Conservation (phyloP, 2,888 invertebrate genomes). For the Hypselothyrea guttata region DNA sequence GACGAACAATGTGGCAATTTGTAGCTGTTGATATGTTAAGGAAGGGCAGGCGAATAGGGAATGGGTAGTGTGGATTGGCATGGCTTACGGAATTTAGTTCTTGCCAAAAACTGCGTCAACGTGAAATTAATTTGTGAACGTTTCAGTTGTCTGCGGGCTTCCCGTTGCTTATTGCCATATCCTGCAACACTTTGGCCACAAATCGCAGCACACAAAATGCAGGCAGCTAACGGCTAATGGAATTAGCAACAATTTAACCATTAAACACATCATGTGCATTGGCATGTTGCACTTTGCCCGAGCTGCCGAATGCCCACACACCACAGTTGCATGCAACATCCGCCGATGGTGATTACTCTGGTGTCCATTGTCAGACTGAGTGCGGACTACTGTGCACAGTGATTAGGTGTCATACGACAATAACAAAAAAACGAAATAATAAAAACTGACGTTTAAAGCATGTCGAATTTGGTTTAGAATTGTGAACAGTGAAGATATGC, state of each 20-base stretch:
- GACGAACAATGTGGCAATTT: slow-evolving; percentile 69
- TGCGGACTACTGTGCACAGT: no score
- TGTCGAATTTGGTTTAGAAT: no score
- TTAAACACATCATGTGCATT: slow-evolving; percentile 76
- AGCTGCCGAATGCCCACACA: slow-evolving; percentile 5
- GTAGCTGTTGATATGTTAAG: slow-evolving; percentile 19
- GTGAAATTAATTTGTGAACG: slow-evolving; percentile 70
- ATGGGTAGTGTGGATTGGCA: no score
- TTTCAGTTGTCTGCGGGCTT: slow-evolving; percentile 56
- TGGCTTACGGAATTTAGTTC: slow-evolving; percentile 40
- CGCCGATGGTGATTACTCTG: slow-evolving; percentile 34
- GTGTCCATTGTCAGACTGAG: slow-evolving; percentile 15
- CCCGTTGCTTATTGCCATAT: slow-evolving; percentile 26
- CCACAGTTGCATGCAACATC: slow-evolving; percentile 22
- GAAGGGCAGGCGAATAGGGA: background rate
- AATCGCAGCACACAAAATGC: slow-evolving; percentile 47
- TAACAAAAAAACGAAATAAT: no score
- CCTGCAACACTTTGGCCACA: slow-evolving; percentile 71
- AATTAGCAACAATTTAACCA: slow-evolving; percentile 78
- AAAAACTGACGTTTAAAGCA: no score
- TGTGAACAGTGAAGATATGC: no score
- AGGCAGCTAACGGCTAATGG: slow-evolving; percentile 67
- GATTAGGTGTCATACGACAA: no score
- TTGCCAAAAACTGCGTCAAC: slow-evolving; percentile 59
- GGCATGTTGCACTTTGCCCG: slow-evolving; percentile 62